Evolutionary conservation across 64 coral and sea anemone species (phyloP).

Genomic region (Dendronephthya gigantea): DNA sequence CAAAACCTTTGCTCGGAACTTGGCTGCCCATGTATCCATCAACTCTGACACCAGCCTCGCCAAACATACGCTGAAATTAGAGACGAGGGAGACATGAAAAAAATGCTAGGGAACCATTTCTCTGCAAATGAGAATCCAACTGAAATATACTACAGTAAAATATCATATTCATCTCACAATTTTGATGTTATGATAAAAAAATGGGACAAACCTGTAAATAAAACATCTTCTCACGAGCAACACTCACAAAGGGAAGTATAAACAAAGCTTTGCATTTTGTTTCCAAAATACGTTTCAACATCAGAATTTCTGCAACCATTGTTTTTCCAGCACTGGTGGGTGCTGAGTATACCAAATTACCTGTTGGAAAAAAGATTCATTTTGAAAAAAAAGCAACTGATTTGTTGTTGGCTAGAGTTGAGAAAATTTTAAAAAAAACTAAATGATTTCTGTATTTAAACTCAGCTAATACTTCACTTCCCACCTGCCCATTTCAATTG

Average conservation of each 20-base stretch:
- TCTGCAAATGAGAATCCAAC: conserved; percentile 1
- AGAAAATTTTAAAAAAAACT: too few relatives aligned
- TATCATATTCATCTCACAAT: too few relatives aligned
- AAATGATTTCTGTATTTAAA: too few relatives aligned
- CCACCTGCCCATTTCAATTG: too few relatives aligned
- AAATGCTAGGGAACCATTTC: too few relatives aligned
- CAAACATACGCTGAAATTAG: conserved; percentile 60
- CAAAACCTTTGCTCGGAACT: conserved; percentile 54
- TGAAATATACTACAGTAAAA: neutral
- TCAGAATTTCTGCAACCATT: conserved; percentile 91
- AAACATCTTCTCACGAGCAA: conserved; percentile 98
- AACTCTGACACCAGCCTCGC: conserved; percentile 73
- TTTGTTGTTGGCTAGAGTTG: too few relatives aligned
- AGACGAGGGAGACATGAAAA: too few relatives aligned
- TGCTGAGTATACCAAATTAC: conserved; percentile 88
- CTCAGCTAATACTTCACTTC: too few relatives aligned
- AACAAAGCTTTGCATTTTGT: conserved; percentile 94
- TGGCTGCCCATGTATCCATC: conserved; percentile 96
- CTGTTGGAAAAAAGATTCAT: conserved; percentile 6
- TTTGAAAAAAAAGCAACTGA: neutral
- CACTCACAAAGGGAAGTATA: conserved; percentile 93
- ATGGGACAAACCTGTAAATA: conserved; percentile 68
- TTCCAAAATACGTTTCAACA: conserved; percentile 82
- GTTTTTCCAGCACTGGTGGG: conserved; percentile 97
- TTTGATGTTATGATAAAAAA: too few relatives aligned